These are phyloP conservation scores for Eurypyga helias DNA, from an alignment of 2,113 vertebrate genomes.

Conservation along the genomic window DNA sequence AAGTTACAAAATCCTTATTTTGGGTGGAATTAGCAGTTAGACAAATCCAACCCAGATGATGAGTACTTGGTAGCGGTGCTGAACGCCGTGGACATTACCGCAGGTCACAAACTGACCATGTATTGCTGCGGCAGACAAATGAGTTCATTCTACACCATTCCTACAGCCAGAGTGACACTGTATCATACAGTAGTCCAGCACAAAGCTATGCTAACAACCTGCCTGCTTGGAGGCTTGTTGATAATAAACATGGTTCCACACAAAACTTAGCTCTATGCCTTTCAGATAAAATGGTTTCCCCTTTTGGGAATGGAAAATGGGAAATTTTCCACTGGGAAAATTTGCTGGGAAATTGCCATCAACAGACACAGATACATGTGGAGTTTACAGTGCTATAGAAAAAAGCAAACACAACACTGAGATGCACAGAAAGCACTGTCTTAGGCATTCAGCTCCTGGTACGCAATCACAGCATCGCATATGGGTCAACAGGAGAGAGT, in stretches of 20 bases:
- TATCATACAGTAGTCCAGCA: rapidly evolving
- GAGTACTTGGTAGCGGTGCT: not conserved
- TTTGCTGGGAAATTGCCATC: not conserved
- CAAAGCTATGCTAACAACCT: not conserved
- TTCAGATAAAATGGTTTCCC: not conserved
- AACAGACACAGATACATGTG: not conserved
- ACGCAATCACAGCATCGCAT: not conserved
- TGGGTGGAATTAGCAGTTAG: not conserved
- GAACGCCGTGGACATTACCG: not conserved
- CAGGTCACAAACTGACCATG: not conserved
- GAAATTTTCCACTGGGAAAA: too few relatives aligned
- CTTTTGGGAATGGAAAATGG: too few relatives aligned
- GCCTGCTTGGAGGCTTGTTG: not conserved
- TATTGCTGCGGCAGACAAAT: not conserved
- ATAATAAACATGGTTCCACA: not conserved
- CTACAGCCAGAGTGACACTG: not conserved
- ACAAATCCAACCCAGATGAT: not conserved
- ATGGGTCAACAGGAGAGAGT: not conserved
- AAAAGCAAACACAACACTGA: not conserved
- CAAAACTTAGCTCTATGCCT: not conserved
- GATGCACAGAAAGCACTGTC: not conserved
- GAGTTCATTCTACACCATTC: not conserved
- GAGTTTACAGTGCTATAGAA: rapidly evolving
- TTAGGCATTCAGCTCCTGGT: too few relatives aligned
- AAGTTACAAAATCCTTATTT: not conserved